Evolutionary conservation across 1,140 invertebrate genomes (phyloP), one percentile per base, ranked within the genome.

Genomic region (Brachionus manjavacas): DNA sequence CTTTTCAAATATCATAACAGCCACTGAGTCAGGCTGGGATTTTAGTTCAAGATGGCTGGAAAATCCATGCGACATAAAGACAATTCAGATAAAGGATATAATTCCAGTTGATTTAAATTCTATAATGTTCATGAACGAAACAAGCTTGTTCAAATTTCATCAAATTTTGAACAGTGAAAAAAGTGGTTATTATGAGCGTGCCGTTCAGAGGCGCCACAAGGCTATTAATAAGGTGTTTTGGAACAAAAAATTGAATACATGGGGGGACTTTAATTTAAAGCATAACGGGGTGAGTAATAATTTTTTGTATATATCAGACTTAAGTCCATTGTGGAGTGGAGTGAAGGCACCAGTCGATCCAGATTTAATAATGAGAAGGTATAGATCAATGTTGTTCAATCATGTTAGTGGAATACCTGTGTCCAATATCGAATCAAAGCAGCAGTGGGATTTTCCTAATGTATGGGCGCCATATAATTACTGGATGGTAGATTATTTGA

Each of bases 381-480:
- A 74, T 64, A 72, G 16, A 64, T 35, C 25, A 14, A 52, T 64
- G 20, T 3, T 81, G 11, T 64, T 23, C 46, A 46, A n/a, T 20
- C 20, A 72, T 60, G 52, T 43, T 12, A 64, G 64, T 14, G 12
- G 95, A 14, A 92, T 96, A 60, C 95, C 95, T 2, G 93, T 95
- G 0, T 94, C 94, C 0, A 90, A 94, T 6, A 91, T 93, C 85
- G 91, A 93, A 20, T 93, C 94, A 0, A 94, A 94, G 3, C 94
- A 97, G 88, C 95, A 97, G 87, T 97, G 96, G 96, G 96, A 97
- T 89, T 95, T 93, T 85, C 95, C 95, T 0, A 97, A 97, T 88
- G 95, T 94, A 0, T 97, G 95, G 95, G 94, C 95, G 4, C 95
- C 95, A 0, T 92, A 93, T 0, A 92, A 91, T 0, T 91, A 93